Conservation (phyloP, 2,797 vertebrate species). For the Notolabrus celidotus region DNA sequence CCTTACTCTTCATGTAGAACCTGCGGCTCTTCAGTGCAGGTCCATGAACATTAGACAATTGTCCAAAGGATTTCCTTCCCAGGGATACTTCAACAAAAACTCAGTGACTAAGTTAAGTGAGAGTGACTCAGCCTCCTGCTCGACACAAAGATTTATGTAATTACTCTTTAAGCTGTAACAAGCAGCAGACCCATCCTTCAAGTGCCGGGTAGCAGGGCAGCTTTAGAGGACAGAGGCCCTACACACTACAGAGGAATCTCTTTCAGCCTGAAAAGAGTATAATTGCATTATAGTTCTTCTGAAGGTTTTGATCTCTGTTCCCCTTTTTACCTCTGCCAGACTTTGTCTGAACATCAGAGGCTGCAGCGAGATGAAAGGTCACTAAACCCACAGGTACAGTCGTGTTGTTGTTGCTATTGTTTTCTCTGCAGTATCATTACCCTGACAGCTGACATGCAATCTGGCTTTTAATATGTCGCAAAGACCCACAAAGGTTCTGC, state of each 20-base stretch:
- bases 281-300: conserved; percentile 69
- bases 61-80: background rate
- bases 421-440: conserved; percentile 68
- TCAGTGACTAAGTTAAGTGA: conserved; percentile 4
- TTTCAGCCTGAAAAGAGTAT: conserved; percentile 50
- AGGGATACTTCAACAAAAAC: background rate
- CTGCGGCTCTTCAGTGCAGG: background rate
- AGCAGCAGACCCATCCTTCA: conserved; percentile 16
- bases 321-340: conserved; percentile 73
- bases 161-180: conserved; percentile 52
- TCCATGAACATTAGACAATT: background rate
- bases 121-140: conserved; percentile 32
- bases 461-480: conserved; percentile 65
- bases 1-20: background rate
- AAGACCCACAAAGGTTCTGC: conserved; percentile 31
- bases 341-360: conserved; percentile 72
- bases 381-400: conserved; percentile 62
- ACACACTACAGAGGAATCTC: conserved; percentile 41
- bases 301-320: conserved; percentile 71
- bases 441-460: conserved; percentile 65
- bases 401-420: conserved; percentile 64
- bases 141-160: conserved; percentile 48
- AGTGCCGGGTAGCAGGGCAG: too few relatives aligned
- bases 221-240: conserved; percentile 36
- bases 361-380: conserved; percentile 70